These are phyloP conservation scores for Epirrita christyi DNA, from an alignment of 2,888 invertebrate species.

Conservation along the genomic window DNA sequence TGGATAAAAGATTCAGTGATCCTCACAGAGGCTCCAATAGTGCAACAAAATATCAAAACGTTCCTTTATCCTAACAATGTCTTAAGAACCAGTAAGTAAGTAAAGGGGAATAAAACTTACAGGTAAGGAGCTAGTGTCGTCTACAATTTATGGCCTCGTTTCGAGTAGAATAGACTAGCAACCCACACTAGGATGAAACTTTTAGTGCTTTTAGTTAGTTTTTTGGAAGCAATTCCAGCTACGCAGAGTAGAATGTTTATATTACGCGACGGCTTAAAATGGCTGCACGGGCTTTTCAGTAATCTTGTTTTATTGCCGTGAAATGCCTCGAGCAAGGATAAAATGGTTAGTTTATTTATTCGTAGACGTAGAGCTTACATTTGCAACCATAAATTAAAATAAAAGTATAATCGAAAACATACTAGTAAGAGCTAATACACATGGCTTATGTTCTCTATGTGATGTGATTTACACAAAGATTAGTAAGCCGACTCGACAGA, in stretches of 20 bases:
- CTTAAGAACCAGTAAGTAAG: slow-evolving; percentile 14
- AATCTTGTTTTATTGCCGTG: slow-evolving; percentile 16
- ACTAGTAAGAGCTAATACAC: background rate
- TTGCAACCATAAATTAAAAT: background rate
- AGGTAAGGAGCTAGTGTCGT: slow-evolving; percentile 51
- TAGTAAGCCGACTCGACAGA: slow-evolving; percentile 6
- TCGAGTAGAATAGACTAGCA: slow-evolving; percentile 54
- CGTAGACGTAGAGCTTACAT: background rate
- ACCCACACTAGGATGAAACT: slow-evolving; percentile 27
- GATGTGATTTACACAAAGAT: background rate
- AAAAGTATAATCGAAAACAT: background rate
- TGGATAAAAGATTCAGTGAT: too few relatives aligned
- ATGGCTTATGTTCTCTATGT: background rate
- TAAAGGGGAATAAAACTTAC: slow-evolving; percentile 33
- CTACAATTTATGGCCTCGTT: slow-evolving; percentile 65
- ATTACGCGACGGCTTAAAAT: slow-evolving; percentile 20
- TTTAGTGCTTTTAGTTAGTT: slow-evolving; percentile 33
- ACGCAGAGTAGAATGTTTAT: slow-evolving; percentile 11
- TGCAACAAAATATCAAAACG: too few relatives aligned
- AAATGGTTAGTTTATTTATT: slow-evolving; percentile 5
- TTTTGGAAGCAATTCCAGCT: slow-evolving; percentile 31
- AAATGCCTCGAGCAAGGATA: slow-evolving; percentile 1
- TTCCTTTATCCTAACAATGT: background rate
- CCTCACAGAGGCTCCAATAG: too few relatives aligned
- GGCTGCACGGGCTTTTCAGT: slow-evolving; percentile 11